Base-by-base conservation (phyloP, 2,113 vertebrate genomes). In the Gobio gobio region DNA sequence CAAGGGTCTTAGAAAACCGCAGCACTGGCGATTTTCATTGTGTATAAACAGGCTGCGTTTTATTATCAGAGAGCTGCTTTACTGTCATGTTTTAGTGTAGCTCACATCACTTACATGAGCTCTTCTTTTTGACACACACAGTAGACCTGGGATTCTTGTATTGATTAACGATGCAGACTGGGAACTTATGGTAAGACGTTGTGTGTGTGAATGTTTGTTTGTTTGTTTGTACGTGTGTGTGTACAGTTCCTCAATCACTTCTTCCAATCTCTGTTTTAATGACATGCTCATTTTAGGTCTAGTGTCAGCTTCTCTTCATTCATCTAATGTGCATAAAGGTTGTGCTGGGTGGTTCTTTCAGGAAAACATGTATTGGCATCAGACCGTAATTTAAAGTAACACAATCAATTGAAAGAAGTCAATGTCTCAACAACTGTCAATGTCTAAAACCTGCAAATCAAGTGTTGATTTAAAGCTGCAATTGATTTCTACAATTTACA, bases 121-220 rank as follows among this genome's bases (percentile, higher is more conserved):
- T 93, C 87, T 58, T 75, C 61, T 85, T 56, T 73, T 79, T 76
- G 26, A 49, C 86, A 85, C 92, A 91, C 91, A 87, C 94, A 99
- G 97, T 96, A 96, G 97, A 87, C 98, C 98, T 3, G 98, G 98
- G 80, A 99, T 99, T 88, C 94, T 99, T 90, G 97, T 99, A 90
- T 96, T 99, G 87, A 95, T 99, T 94, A 99, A 99, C 10, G 96
- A 99, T 29, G 95, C 97, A 85, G 98, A 99, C 95, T 99, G 97
- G 98, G 98, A 99, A 56, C 93, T 99, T 89, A 97, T 99, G 98
- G 98, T 99, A 92, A 96, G 97, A 85, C 86, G 89, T n/a, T n/a
- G n/a, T n/a, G 86, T 91, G 49, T 90, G 86, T 78, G 64, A 79
- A 61, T 86, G 51, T 70, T 18, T 84, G 84, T 29, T 29, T 87